Base-by-base conservation (phyloP, 2,797 vertebrate species). In the Sphaeramia orbicularis region DNA sequence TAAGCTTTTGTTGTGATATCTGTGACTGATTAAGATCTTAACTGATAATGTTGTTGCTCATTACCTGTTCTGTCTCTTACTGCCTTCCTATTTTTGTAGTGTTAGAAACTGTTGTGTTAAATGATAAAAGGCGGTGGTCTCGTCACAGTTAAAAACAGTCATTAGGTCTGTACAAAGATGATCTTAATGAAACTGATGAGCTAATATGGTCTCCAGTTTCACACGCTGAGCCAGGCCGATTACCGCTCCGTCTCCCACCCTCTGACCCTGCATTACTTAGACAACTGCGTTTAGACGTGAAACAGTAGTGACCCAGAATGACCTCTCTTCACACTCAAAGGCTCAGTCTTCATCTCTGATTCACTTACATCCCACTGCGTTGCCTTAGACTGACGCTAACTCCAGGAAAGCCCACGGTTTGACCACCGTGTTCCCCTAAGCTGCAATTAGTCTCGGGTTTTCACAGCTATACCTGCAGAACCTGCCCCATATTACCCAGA, bases 281-380 rank as follows among this genome's bases (percentile, higher is more conserved):
- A 63, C 7, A 6, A 74, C 77, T 69, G 53, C 64, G 74, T 74
- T 75, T 24, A 78, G 78, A 85, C 48, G 62, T 83, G 75, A 82
- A 84, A 60, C 44, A 55, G 62, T 73, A 37, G 10, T 83, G 86
- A 91, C 84, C 90, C 86, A 55, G 48, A 88, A 84, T 82, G 87
- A 90, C 84, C 84, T 65, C 40, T 71, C 59, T 81, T 87, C 66
- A 88, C 89, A 85, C 86, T 86, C 64, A 67, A 77, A 80, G 66
- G 54, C 65, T 65, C 72, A 52, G 67, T 61, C 60, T 79, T 65
- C n/a, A 69, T 65, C 35, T 78, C 57, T 37, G 51, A 63, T 43
- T 76, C 52, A 53, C 37, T 40, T 52, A 21, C 14, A 66, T 21
- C 53, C 42, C 56, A 56, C 43, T 53, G 4, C 52, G 45, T 59